A percentile compares a stretch with the other conserved stretches of the same genome.
Conservation (phyloP, 2,113 vertebrate genomes). For the Syrmaticus mikado region DNA sequence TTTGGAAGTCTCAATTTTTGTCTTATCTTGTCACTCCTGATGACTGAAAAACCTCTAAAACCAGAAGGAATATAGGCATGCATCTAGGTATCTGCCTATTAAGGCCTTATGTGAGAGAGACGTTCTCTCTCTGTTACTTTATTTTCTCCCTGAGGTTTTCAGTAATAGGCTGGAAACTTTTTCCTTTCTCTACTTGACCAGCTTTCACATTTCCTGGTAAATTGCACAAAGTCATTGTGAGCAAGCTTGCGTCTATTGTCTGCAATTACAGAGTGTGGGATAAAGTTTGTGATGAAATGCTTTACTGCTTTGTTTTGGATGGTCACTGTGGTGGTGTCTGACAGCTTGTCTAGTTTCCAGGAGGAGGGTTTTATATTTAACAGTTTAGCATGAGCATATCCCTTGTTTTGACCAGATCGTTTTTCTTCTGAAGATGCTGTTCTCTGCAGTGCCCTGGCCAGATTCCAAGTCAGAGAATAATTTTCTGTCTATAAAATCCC, state of each 20-base stretch:
- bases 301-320: conserved; percentile 70
- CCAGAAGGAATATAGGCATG: neutral
- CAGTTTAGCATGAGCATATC: neutral
- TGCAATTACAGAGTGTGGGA: conserved; percentile 64
- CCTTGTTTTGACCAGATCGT: conserved; percentile 47
- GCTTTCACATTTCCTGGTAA: conserved; percentile 66
- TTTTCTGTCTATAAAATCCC: conserved; percentile 58
- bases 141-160: conserved; percentile 33
- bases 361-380: conserved; percentile 46
- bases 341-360: conserved; percentile 41
- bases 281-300: conserved; percentile 57
- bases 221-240: conserved; percentile 50
- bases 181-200: conserved; percentile 62
- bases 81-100: neutral
- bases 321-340: conserved; percentile 64
- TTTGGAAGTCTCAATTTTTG: conserved; percentile 3
- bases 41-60: neutral
- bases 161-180: conserved; percentile 34
- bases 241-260: conserved; percentile 58
- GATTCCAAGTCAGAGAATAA: conserved; percentile 43
- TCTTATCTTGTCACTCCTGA: neutral
- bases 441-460: conserved; percentile 53
- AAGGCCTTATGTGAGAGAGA: neutral
- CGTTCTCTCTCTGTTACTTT: neutral
- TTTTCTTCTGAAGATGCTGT: conserved; percentile 47